Base-by-base conservation (phyloP, 2,888 invertebrate species). In the Leptinotarsa tumamoca region DNA sequence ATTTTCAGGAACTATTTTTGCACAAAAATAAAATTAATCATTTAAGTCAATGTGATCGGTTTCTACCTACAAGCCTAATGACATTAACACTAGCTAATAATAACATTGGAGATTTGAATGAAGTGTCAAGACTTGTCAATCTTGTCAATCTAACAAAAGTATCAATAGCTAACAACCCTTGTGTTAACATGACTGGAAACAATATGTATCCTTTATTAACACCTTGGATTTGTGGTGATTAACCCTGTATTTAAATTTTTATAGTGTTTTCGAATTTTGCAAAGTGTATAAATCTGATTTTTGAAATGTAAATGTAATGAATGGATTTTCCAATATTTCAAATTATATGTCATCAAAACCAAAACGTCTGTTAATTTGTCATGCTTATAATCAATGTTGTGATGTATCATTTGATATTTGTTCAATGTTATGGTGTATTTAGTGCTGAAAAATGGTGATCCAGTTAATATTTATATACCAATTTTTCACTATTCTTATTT, bases 21-120 rank as follows among this genome's bases (percentile, higher is more conserved):
- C 96, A 97, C 89, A 94, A 95, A 79, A 98, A 98, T 89, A 93
- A 94, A 77, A 92, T 98, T 84, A 92, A 93, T 74, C 94, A 95
- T 86, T 89, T 98, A 74, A 91, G 94, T 54, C 94, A 95, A 84
- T 95, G 95, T 84, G 95, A 96, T 84, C 92, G 95, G 79, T 95
- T 95, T 88, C 90, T 98, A 78, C 96, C 97, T 0, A 85, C 91
- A 2, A 93, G 93, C 74, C 86, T 98, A 84, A 92, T 93, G 79
- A 92, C 92, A 72, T 89, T 97, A 72, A 95, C 95, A 4, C 89
- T 97, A 80, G 94, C 94, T 51, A 94, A 94, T 88, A 97, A 97
- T 89, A 93, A 93, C 84, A 93, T 97, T 71, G 91, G 91, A 72
- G 97, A 97, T 89, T 89, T 97, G 67, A 96, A 95, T 87, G 95